Conservation (phyloP, 1,140 invertebrate species). For the Drosophila ananassae region DNA sequence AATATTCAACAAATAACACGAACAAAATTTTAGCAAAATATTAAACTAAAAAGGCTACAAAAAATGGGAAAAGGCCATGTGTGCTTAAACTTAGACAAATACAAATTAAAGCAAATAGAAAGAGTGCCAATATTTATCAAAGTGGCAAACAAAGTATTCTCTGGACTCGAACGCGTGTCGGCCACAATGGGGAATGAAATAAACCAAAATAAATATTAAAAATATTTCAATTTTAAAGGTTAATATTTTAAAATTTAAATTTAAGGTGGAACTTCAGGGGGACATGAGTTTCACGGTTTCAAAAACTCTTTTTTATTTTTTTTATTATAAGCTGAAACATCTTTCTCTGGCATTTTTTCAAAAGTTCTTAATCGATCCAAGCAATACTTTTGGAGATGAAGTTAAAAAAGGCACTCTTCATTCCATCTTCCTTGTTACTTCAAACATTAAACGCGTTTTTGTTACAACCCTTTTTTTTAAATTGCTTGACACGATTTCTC, state of each 20-base stretch:
- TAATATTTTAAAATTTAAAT: background rate
- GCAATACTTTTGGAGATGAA: no score
- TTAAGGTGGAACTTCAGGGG: no score
- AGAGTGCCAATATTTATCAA: constrained; percentile 27
- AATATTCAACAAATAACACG: constrained; percentile 46
- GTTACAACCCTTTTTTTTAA: no score
- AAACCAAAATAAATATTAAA: background rate
- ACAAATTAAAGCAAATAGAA: constrained; percentile 38
- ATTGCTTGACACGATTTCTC: no score
- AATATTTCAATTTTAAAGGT: background rate
- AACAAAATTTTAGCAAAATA: constrained; percentile 38
- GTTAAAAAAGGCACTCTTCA: no score
- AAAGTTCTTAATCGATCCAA: no score
- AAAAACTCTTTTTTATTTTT: no score
- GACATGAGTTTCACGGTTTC: no score
- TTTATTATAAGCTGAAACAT: no score
- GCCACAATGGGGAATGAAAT: background rate
- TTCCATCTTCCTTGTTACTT: no score
- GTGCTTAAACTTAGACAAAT: constrained; percentile 41
- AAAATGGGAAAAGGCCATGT: constrained; percentile 16
- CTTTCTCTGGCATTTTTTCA: no score
- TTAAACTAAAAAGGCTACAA: constrained; percentile 16
- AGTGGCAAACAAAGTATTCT: constrained; percentile 18
- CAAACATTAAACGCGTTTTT: no score
- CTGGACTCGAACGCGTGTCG: constrained; percentile 5